These are phyloP conservation scores for Apis dorsata DNA, from an alignment of 1,140 invertebrate genomes.

Conservation along the genomic window DNA sequence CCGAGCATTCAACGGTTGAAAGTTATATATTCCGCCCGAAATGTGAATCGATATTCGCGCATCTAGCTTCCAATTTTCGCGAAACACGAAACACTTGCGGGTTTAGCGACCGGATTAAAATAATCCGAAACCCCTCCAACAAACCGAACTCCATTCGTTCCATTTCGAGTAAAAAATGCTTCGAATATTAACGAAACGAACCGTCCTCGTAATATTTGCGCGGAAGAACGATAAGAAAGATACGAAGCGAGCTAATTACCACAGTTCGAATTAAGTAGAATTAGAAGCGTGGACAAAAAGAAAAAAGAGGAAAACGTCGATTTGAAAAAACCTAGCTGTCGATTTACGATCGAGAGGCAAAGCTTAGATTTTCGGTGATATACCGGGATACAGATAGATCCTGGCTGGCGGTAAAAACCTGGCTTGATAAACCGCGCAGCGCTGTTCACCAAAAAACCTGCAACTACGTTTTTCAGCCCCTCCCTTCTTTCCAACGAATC, in stretches of 20 bases:
- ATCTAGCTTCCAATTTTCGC: background rate
- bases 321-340: background rate
- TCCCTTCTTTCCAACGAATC: background rate
- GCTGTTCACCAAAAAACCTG: slow-evolving; percentile 1
- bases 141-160: no score
- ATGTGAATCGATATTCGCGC: background rate
- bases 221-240: no score
- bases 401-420: background rate
- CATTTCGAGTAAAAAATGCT: background rate
- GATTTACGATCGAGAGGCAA: slow-evolving; percentile 12
- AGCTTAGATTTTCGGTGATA: slow-evolving; percentile 1
- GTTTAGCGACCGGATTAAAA: background rate
- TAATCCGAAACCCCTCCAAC: background rate
- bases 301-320: background rate
- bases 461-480: background rate
- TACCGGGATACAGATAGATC: background rate
- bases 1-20: background rate
- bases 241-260: no score
- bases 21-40: background rate
- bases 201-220: no score
- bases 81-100: background rate
- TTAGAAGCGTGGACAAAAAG: no score
- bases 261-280: no score
- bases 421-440: slow-evolving; percentile 28
- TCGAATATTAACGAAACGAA: background rate